phyloP scores from a whole-genome alignment of 2,797 vertebrate species.

The Melopsittacus undulatus region DNA sequence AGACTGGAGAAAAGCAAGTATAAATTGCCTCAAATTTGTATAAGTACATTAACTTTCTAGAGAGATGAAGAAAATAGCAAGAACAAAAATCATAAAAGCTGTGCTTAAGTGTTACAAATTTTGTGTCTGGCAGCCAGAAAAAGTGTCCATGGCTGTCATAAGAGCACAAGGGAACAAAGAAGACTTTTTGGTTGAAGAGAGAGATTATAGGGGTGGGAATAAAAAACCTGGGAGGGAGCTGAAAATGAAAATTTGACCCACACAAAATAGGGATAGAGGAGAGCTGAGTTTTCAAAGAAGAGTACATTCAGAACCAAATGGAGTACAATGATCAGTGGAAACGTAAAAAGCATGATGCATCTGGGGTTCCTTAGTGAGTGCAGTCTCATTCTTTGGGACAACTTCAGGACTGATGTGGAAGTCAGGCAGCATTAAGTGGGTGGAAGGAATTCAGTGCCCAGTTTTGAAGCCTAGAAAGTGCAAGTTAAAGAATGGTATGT shows the following conservation, averaged over 20 bases:
- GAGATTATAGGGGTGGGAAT: conserved; percentile 5
- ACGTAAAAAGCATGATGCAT: background rate
- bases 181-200: background rate
- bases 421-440: background rate
- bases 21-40: conserved; percentile 42
- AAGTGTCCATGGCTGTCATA: background rate
- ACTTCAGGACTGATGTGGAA: background rate
- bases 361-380: background rate
- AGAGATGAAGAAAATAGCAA: conserved; percentile 46
- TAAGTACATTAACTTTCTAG: background rate
- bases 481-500: background rate
- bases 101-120: background rate
- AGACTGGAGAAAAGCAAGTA: background rate
- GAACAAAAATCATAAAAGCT: conserved; percentile 9
- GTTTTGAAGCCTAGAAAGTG: background rate
- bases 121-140: conserved; percentile 35
- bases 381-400: background rate
- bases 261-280: conserved; percentile 6
- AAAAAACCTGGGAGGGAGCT: background rate
- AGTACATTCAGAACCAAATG: background rate
- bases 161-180: conserved; percentile 36
- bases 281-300: background rate
- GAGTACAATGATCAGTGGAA: background rate
- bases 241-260: conserved; percentile 39
- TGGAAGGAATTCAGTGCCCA: background rate